A percentile compares a stretch with the other conserved stretches of the same genome.
phyloP scores from a whole-genome alignment of 2,888 invertebrate species.

The Tridacna gigas region DNA sequence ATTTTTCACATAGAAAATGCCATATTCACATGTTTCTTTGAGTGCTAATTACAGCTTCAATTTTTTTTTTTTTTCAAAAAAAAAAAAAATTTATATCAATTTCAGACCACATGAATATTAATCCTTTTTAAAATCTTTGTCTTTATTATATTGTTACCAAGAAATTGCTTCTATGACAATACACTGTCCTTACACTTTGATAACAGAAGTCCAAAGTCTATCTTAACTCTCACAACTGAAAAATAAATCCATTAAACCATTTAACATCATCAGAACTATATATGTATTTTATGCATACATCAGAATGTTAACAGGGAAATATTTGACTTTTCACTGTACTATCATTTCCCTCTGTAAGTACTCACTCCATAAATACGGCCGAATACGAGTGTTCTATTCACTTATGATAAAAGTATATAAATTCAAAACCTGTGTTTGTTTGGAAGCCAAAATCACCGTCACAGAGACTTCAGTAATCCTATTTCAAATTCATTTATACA shows the following conservation, averaged over 20 bases:
- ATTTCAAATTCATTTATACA: neutral
- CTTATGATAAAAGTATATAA: constrained; percentile 9
- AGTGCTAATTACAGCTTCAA: too few species aligned
- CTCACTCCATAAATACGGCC: constrained; percentile 16
- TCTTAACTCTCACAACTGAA: neutral
- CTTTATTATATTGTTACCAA: too few species aligned
- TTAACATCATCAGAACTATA: neutral
- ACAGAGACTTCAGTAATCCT: constrained; percentile 21
- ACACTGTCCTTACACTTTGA: too few species aligned
- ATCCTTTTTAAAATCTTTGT: too few species aligned
- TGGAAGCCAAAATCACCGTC: constrained; percentile 9
- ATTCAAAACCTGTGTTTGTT: constrained; percentile 2
- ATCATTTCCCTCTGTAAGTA: neutral
- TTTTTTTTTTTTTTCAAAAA: too few species aligned
- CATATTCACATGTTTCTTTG: too few species aligned
- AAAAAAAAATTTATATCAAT: too few species aligned
- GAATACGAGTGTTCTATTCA: neutral
- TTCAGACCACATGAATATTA: too few species aligned
- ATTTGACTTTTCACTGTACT: neutral
- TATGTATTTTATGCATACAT: neutral
- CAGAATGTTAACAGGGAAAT: neutral
- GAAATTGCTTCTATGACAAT: too few species aligned
- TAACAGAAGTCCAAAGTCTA: neutral
- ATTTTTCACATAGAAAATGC: neutral
- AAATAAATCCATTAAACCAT: neutral